phyloP scores from a whole-genome alignment of 2,888 invertebrate species.

The Bembecia ichneumoniformis region DNA sequence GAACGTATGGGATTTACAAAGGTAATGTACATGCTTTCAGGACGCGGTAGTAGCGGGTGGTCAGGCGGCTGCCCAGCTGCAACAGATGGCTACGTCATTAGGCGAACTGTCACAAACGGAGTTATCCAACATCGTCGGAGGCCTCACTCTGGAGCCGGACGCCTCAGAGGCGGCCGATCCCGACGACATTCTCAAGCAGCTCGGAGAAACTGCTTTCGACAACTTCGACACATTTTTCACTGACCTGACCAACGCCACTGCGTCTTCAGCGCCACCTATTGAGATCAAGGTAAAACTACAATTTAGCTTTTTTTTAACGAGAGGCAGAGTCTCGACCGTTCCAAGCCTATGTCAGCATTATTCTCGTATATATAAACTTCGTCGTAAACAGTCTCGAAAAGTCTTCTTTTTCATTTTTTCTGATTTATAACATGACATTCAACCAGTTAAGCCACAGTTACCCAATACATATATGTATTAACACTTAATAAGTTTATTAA shows the following conservation, averaged over 20 bases:
- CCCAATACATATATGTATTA: too few species aligned
- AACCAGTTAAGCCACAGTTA: too few species aligned
- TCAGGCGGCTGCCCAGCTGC: slow-evolving; percentile 66
- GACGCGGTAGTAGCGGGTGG: slow-evolving; percentile 74
- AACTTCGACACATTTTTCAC: slow-evolving; percentile 86
- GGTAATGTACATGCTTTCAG: slow-evolving; percentile 41
- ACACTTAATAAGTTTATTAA: too few species aligned
- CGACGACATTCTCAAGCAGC: slow-evolving; percentile 85
- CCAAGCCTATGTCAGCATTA: too few species aligned
- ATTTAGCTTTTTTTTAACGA: not conserved
- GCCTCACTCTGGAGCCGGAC: slow-evolving; percentile 66
- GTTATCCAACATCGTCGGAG: slow-evolving; percentile 77
- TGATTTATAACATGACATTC: too few species aligned
- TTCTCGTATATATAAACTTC: too few species aligned
- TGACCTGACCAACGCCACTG: slow-evolving; percentile 79
- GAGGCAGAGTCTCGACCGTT: too few species aligned
- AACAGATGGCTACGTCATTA: slow-evolving; percentile 66
- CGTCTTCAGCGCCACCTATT: slow-evolving; percentile 71
- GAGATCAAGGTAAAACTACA: slow-evolving; percentile 76
- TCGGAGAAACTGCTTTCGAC: slow-evolving; percentile 88
- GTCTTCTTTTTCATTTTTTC: too few species aligned
- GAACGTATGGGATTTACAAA: too few species aligned
- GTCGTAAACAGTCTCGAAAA: too few species aligned
- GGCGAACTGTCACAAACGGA: slow-evolving; percentile 82
- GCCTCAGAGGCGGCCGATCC: slow-evolving; percentile 71